Base-by-base conservation (phyloP, 2,888 invertebrate genomes). In the Herminia tarsipennalis region DNA sequence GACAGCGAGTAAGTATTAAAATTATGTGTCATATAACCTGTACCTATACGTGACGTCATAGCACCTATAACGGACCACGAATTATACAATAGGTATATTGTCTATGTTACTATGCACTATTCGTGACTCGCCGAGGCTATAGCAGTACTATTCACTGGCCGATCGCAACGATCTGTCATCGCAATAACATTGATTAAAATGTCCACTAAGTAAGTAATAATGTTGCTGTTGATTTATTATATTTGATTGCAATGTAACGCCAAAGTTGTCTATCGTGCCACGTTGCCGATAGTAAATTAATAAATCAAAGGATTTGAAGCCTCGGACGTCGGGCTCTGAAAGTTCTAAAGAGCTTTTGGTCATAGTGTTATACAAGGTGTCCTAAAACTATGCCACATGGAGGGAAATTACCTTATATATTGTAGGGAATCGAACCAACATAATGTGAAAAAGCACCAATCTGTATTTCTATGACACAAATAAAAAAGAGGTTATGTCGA, bases 151-250 rank as follows among this genome's bases (percentile, higher is more conserved):
- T 72, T 72, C 71, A 70, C 55, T 53, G 57, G 51, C 51, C 64
- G 72, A 73, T 72, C 70, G 70, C 64, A 59, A 68, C 73, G 77
- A 83, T 75, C 83, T 83, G 84, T 85, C 85, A 84, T 71, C 75
- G 60, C 67, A 65, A 70, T 71, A 75, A 74, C 70, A 76, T 78
- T 82, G 84, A 87, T 86, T 86, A 83, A 83, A 84, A 79, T 76
- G 79, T 83, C 78, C 75, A 74, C 75, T 78, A 80, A 81, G 81
- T 81, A 81, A 77, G 74, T 76, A 80, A 78, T 84, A 81, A 78
- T 78, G 82, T 75, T 57, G 48, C 57, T 47, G 52, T 74, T 86
- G 83, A 87, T 86, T 86, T 86, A 87, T 85, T 82, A 73, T 72
- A 66, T 74, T 73, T 69, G 67, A 60, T 70, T 66, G 70, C 67